Conservation (phyloP, 2,113 vertebrate species). For the Vulpes vulpes region DNA sequence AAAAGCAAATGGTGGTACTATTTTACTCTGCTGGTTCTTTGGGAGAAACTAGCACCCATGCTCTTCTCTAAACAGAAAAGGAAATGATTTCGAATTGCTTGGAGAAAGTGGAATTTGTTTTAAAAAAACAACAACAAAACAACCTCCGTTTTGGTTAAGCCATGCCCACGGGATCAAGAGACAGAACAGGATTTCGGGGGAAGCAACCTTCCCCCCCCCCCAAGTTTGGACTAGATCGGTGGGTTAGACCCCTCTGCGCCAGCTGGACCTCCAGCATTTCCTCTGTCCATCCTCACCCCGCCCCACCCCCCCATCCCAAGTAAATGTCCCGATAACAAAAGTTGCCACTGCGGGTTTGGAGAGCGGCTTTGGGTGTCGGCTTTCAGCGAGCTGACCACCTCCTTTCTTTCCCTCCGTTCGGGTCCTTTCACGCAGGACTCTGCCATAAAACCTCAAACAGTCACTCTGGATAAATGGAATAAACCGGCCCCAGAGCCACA, state of each 20-base stretch:
- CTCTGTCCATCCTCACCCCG: not conserved
- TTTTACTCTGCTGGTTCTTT: not conserved
- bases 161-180: not conserved
- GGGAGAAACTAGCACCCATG: not conserved
- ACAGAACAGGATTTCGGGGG: not conserved
- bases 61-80: not conserved
- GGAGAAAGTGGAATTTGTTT: not conserved
- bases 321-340: not conserved
- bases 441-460: not conserved
- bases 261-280: rapidly evolving
- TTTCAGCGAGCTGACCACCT: not conserved
- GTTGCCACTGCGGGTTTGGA: not conserved
- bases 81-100: not conserved
- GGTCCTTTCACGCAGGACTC: not conserved
- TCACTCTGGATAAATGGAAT: not conserved
- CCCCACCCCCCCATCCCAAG: not conserved
- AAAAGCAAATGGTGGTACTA: rapidly evolving
- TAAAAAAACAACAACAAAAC: not conserved
- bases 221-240: not conserved
- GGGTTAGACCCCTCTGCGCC: not conserved
- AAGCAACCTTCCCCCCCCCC: not conserved
- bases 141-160: not conserved
- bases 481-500: not conserved
- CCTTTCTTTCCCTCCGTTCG: not conserved
- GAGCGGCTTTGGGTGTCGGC: not conserved